Evolutionary conservation across 2,797 vertebrate species (phyloP).

Genomic region (Myiotriccus ornatus): DNA sequence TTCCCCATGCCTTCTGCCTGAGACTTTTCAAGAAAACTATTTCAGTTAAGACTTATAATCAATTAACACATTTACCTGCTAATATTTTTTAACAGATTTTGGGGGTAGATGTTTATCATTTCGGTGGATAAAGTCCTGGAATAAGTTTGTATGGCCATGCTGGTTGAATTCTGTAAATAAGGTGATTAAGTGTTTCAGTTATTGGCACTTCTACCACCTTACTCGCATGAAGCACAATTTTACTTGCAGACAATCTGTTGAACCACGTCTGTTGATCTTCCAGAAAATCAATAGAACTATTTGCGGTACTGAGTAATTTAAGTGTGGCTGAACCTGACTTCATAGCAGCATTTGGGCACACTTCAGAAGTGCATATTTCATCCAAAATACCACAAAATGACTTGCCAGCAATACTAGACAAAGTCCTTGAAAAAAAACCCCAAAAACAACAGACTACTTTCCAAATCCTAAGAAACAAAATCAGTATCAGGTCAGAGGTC

Average conservation of each 20-base stretch:
- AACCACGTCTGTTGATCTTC: constrained; percentile 33
- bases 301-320: constrained; percentile 40
- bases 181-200: constrained; percentile 36
- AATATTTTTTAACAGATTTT: not conserved
- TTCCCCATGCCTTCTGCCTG: not conserved
- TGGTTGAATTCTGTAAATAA: not conserved
- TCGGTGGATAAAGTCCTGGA: not conserved
- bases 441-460: not conserved
- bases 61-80: not conserved
- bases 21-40: not conserved
- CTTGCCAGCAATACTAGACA: not conserved
- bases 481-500: not conserved
- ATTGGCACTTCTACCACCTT: constrained; percentile 28
- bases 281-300: constrained; percentile 50
- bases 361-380: not conserved
- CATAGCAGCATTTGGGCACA: constrained; percentile 6
- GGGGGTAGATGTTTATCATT: not conserved
- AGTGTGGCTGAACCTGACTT: constrained; percentile 46
- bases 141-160: not conserved
- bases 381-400: constrained; percentile 17
- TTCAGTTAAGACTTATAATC: not conserved
- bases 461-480: constrained; percentile 15
- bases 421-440: not conserved
- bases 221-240: constrained; percentile 26
- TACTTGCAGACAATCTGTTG: constrained; percentile 49